Percentiles rank a stretch among this genome's conserved stretches.
Conservation (phyloP, 1,140 invertebrate species). For the Sitobion miscanthi region DNA sequence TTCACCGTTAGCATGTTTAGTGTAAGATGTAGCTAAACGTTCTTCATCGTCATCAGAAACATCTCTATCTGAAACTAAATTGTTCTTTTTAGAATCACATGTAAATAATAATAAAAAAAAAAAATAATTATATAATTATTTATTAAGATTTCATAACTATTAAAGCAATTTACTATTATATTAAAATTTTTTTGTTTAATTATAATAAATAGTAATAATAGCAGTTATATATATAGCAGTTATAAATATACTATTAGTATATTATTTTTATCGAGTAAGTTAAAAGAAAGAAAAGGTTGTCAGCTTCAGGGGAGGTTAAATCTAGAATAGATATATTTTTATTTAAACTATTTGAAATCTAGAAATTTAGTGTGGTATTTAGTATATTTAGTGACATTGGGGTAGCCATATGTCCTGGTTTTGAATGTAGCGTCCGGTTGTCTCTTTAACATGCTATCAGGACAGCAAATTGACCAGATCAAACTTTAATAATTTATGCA, state of each 20-base stretch:
- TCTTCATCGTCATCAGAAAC: conserved; percentile 8
- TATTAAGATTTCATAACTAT: not conserved
- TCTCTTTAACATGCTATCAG: too few relatives aligned
- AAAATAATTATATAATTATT: not conserved
- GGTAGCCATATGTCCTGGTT: too few relatives aligned
- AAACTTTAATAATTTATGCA: too few relatives aligned
- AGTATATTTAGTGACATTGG: too few relatives aligned
- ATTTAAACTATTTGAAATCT: not conserved
- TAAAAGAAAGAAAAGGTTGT: not conserved
- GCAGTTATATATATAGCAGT: not conserved
- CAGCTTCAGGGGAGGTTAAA: not conserved
- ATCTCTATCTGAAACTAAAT: conserved; percentile 37
- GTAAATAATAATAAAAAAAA: not conserved
- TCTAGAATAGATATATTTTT: not conserved
- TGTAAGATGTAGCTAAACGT: not conserved
- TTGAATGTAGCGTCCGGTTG: too few relatives aligned
- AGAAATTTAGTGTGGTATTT: too few relatives aligned
- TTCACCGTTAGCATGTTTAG: conserved; percentile 40
- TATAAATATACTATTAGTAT: not conserved
- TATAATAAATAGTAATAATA: not conserved
- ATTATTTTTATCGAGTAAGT: not conserved
- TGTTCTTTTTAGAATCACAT: conserved; percentile 8
- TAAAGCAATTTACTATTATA: not conserved
- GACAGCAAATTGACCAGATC: too few relatives aligned
- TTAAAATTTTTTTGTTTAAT: not conserved